These are phyloP conservation scores for Itoplectis maculator DNA, from an alignment of 2,888 invertebrate genomes.

Conservation along the genomic window DNA sequence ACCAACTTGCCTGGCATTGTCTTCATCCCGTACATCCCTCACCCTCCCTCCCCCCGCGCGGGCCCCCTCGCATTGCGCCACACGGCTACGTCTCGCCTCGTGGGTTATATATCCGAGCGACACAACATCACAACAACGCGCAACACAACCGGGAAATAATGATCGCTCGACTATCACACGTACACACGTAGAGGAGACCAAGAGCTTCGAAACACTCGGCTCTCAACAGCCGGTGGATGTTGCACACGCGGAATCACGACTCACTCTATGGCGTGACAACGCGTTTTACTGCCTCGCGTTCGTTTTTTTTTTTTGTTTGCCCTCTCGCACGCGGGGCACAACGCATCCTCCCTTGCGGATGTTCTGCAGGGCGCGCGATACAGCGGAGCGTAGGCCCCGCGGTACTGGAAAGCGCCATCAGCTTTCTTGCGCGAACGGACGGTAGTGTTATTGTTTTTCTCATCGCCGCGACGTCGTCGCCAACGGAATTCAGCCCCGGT, in stretches of 20 bases:
- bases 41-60: slow-evolving; percentile 21
- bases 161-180: slow-evolving; percentile 52
- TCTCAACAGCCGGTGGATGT: neutral
- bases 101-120: slow-evolving; percentile 43
- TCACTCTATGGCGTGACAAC: slow-evolving; percentile 12
- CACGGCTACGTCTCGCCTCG: too few species aligned
- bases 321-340: too few species aligned
- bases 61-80: slow-evolving; percentile 55
- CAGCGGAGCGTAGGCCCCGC: neutral
- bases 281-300: neutral
- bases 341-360: slow-evolving; percentile 52
- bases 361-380: slow-evolving; percentile 27
- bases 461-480: neutral
- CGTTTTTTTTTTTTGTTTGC: neutral
- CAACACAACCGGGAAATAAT: slow-evolving; percentile 45
- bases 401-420: neutral
- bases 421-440: slow-evolving; percentile 33
- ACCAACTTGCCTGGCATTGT: slow-evolving; percentile 79
- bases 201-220: slow-evolving; percentile 35
- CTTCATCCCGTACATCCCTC: slow-evolving; percentile 63
- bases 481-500: neutral
- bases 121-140: slow-evolving; percentile 2
- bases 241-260: slow-evolving; percentile 23
- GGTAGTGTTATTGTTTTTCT: slow-evolving; percentile 30
- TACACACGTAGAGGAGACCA: too few species aligned